Evolutionary conservation across 30 jellyfish, hydroid and myxozoan genomes (phyloP).

Genomic region (Hydractinia echinata): DNA sequence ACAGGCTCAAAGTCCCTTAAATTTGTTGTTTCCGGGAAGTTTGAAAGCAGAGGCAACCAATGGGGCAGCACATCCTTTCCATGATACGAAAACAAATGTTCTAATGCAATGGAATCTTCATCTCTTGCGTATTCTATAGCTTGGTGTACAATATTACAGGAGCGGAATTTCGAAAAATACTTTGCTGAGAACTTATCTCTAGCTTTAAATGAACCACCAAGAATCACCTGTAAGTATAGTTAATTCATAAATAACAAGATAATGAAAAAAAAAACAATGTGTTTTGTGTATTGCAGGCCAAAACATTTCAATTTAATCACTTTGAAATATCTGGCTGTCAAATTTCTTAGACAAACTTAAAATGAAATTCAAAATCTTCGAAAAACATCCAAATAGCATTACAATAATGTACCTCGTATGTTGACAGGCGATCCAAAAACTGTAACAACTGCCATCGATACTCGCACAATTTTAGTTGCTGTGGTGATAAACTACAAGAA

Average conservation of each 20-base stretch:
- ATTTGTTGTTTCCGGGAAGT: constrained; percentile 86
- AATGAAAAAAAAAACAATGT: neutral
- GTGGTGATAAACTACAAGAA: constrained; percentile 46
- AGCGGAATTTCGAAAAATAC: constrained; percentile 70
- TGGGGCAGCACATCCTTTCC: constrained; percentile 71
- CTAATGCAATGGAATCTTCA: constrained; percentile 66
- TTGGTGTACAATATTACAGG: constrained; percentile 75
- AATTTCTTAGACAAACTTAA: neutral
- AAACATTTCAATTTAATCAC: no score
- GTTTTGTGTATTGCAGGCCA: no score
- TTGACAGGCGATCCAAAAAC: constrained; percentile 77
- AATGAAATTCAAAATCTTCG: neutral
- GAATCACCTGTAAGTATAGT: constrained; percentile 71
- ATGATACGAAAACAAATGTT: constrained; percentile 73
- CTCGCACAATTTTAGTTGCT: constrained; percentile 54
- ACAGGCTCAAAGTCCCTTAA: constrained; percentile 47
- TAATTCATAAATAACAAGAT: neutral
- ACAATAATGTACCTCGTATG: constrained; percentile 66
- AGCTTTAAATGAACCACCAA: constrained; percentile 90
- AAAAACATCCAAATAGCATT: neutral
- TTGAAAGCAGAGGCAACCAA: constrained; percentile 79
- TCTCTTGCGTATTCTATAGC: constrained; percentile 74
- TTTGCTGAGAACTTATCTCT: constrained; percentile 61
- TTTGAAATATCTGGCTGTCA: no score
- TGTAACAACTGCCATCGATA: constrained; percentile 77